Base-by-base conservation (phyloP, 1,140 invertebrate species). In the Uloborus diversus region DNA sequence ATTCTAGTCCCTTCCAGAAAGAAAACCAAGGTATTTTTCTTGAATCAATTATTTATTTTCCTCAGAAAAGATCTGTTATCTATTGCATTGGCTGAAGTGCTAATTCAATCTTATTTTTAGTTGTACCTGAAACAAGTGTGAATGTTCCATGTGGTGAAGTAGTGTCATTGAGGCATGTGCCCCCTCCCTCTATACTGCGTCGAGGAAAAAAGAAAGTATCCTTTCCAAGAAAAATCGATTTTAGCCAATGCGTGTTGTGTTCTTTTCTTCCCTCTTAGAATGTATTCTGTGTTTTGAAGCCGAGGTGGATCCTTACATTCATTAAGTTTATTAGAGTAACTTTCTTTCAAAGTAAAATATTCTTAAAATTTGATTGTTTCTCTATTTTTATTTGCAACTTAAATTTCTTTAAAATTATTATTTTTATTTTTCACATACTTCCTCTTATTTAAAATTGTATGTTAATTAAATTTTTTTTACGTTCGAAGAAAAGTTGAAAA, bases 1-100 rank as follows among this genome's bases (percentile, higher is more conserved):
- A 66, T 66, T 47, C 73, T 65, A 78, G 61, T 78, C 61, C 62
- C 23, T 78, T 37, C 28, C 73, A 78, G 20, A 78, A 78, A 65
- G 73, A 78, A 78, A 78, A 78, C 42, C 32, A 66, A 66, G 47
- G 73, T 78, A 78, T 4, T 17, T 47, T n/a, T 4, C 32, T 14
- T 56, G 23, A 14, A 14, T n/a, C 23, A 11, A 5, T 56, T 23
- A 56, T 56, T 56, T 11, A 23, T n/a, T n/a, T n/a, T n/a, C n/a
- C n/a, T 56, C 5, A 56, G 23, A 56, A 56, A 56, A 14, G 51
- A 11, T 11, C 51, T 11, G 23, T 11, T 11, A 56, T 56, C 20
- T 37, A n/a, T 4, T 66, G 13, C 3, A 47, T 47, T 20, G 14
- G 17, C 27, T 66, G 20, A 25, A 66, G 25, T 66, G 27, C n/a